Conservation (phyloP, 2,888 invertebrate species). For the Eristalis intricaria region DNA sequence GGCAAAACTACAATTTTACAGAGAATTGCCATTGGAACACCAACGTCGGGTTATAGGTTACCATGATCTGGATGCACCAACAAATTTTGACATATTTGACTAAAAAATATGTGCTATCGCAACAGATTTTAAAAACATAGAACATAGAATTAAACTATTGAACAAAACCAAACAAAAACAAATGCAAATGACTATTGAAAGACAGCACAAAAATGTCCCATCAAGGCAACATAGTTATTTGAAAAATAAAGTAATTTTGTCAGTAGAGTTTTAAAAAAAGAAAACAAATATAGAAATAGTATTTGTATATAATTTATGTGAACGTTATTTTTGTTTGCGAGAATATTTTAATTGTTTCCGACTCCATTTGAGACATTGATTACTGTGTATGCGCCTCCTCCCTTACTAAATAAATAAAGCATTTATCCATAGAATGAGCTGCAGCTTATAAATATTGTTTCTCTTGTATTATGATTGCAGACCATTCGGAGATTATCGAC, state of each 20-base stretch:
- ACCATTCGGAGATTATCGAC: constrained; percentile 90
- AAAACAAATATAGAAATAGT: constrained; percentile 26
- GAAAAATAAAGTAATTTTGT: constrained; percentile 25
- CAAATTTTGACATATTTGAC: constrained; percentile 88
- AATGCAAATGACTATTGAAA: constrained; percentile 28
- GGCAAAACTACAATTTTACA: constrained; percentile 82
- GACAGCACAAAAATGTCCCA: constrained; percentile 10
- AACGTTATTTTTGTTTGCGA: constrained; percentile 71
- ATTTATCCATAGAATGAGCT: constrained; percentile 42
- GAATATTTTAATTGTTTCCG: constrained; percentile 72
- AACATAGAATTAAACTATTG: background rate
- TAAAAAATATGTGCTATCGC: constrained; percentile 73
- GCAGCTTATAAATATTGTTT: constrained; percentile 71
- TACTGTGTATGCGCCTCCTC: constrained; percentile 38
- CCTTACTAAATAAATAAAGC: constrained; percentile 62
- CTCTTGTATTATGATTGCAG: constrained; percentile 84
- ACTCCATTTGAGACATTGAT: background rate
- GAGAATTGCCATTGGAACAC: constrained; percentile 85
- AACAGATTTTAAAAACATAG: constrained; percentile 40
- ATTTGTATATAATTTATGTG: constrained; percentile 45
- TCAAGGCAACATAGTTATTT: constrained; percentile 33
- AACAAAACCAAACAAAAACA: background rate
- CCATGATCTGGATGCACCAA: constrained; percentile 95
- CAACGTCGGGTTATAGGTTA: constrained; percentile 92
- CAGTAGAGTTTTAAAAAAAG: constrained; percentile 50